Evolutionary conservation across 2,113 vertebrate species (phyloP).

Genomic region (Cephalopholis sonnerati): DNA sequence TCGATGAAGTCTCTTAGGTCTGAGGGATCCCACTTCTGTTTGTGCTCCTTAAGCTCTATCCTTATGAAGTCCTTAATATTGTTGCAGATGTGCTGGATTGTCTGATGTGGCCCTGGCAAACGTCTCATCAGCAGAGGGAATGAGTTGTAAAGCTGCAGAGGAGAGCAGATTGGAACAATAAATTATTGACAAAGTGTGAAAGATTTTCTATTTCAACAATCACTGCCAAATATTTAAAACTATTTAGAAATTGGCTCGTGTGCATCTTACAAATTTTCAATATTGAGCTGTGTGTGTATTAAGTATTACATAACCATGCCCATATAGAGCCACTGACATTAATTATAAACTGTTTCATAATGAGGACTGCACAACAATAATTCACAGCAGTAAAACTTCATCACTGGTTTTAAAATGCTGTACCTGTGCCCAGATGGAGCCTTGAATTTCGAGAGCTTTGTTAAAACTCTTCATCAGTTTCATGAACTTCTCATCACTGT

Average conservation of each 20-base stretch:
- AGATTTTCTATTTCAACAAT: neutral
- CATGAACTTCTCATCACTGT: conserved; percentile 81
- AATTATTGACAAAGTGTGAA: no score
- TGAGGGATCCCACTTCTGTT: neutral
- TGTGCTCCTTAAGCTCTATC: conserved; percentile 75
- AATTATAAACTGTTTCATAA: no score
- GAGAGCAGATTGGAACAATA: neutral
- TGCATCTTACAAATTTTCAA: no score
- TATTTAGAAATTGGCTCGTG: no score
- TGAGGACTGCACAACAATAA: no score
- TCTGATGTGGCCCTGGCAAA: conserved; percentile 85
- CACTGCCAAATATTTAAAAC: no score
- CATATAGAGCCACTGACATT: no score
- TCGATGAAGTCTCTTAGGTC: conserved; percentile 85
- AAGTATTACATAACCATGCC: no score
- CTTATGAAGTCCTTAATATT: conserved; percentile 65
- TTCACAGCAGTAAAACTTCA: neutral
- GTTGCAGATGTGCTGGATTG: conserved; percentile 24
- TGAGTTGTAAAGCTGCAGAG: conserved; percentile 76
- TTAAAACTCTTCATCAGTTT: conserved; percentile 80
- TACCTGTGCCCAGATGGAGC: conserved; percentile 69
- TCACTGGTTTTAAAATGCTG: neutral
- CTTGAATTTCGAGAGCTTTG: conserved; percentile 49
- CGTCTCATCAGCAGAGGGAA: conserved; percentile 79
- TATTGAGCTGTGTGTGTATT: no score